Evolutionary conservation across 2,797 vertebrate genomes (phyloP).

Genomic region (Acomys russatus): DNA sequence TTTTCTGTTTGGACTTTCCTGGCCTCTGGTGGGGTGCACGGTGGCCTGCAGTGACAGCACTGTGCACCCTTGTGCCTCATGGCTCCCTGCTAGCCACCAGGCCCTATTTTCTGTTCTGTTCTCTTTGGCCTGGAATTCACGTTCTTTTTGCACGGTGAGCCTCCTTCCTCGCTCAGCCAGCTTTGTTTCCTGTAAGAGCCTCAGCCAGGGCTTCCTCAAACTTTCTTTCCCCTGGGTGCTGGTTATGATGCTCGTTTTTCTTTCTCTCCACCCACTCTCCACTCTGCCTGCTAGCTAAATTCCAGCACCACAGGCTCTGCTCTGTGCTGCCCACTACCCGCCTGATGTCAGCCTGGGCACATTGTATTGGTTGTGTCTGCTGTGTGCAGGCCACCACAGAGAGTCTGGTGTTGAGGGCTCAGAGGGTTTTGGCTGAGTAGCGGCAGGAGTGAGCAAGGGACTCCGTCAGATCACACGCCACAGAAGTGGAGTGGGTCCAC

Average conservation of each 20-base stretch:
- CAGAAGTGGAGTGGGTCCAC: accelerated
- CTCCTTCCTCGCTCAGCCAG: not conserved
- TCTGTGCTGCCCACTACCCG: accelerated
- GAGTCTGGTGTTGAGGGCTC: not conserved
- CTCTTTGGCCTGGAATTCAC: not conserved
- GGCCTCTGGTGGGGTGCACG: not conserved
- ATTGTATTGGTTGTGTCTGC: accelerated
- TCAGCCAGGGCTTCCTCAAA: not conserved
- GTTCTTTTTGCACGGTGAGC: not conserved
- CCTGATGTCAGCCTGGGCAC: not conserved
- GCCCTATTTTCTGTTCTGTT: not conserved
- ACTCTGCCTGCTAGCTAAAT: accelerated
- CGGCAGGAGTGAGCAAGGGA: not conserved
- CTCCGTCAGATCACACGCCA: not conserved
- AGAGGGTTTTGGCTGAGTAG: not conserved
- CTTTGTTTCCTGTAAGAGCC: not conserved
- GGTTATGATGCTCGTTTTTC: accelerated
- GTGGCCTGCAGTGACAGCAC: accelerated
- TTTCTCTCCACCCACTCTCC: not conserved
- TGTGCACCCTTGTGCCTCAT: not conserved
- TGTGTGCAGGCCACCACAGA: accelerated
- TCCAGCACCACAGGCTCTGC: not conserved
- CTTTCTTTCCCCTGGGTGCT: not conserved
- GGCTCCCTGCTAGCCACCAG: not conserved
- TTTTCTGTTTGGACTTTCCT: not conserved